Evolutionary conservation across 2,797 vertebrate genomes (phyloP).

Genomic region (Eulemur rubriventer): DNA sequence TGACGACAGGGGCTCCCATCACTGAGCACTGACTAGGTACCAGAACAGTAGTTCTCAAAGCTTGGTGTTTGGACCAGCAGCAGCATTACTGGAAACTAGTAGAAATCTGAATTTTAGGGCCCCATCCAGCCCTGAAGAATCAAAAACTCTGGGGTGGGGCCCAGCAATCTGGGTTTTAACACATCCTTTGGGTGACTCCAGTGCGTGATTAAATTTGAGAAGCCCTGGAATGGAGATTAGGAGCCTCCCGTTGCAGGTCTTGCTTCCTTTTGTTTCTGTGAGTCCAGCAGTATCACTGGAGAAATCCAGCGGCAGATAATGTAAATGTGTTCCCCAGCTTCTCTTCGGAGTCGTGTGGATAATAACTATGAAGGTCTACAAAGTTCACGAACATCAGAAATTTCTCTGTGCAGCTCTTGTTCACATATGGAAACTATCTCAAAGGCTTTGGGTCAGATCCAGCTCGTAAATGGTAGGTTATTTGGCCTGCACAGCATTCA

Average conservation of each 20-base stretch:
- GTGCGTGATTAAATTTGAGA: not conserved
- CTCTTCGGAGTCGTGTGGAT: not conserved
- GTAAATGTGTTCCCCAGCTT: accelerated
- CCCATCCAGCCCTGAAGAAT: not conserved
- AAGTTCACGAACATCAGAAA: not conserved
- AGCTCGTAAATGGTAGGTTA: not conserved
- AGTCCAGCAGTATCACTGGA: not conserved
- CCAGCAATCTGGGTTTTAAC: not conserved
- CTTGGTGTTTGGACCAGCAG: not conserved
- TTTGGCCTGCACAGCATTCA: not conserved
- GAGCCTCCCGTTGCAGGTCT: not conserved
- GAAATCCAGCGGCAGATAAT: not conserved
- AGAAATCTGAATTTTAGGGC: not conserved
- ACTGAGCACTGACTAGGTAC: not conserved
- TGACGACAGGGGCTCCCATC: accelerated
- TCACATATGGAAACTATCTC: not conserved
- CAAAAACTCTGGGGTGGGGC: not conserved
- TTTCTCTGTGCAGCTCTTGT: not conserved
- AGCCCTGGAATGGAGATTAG: no score
- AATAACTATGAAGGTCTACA: not conserved
- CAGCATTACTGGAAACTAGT: not conserved
- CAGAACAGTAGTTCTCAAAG: not conserved
- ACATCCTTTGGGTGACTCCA: not conserved
- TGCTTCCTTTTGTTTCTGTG: not conserved
- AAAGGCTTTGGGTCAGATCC: not conserved